These are phyloP conservation scores for Ariopsis seemanni DNA, from an alignment of 2,113 vertebrate species.

Conservation along the genomic window DNA sequence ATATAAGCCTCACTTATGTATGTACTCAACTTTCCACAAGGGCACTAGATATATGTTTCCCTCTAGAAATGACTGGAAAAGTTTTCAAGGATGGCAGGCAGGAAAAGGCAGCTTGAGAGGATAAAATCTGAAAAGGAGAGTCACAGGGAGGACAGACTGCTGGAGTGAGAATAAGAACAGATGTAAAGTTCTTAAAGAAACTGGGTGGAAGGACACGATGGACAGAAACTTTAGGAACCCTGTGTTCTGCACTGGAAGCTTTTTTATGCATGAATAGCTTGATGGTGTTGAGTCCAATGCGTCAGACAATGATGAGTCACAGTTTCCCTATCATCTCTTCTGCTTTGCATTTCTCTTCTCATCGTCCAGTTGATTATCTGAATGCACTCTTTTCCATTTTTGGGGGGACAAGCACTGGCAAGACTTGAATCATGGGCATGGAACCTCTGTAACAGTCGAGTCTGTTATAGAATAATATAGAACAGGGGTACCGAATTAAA, in stretches of 20 bases:
- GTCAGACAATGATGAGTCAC: neutral
- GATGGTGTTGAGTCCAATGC: neutral
- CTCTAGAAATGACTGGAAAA: neutral
- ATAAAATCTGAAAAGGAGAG: neutral
- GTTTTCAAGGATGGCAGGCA: neutral
- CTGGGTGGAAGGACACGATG: neutral
- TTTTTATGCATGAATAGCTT: neutral
- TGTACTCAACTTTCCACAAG: neutral
- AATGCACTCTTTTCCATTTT: neutral
- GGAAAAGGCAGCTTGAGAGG: neutral
- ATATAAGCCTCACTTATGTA: neutral
- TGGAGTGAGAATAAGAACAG: neutral
- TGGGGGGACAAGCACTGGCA: neutral
- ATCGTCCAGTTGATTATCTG: neutral
- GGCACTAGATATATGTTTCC: neutral
- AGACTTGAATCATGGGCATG: neutral
- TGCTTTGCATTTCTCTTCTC: neutral
- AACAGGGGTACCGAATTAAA: neutral
- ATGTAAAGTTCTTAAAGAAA: neutral
- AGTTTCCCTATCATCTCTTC: neutral
- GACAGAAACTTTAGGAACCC: neutral
- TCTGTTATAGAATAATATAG: neutral
- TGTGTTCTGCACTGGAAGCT: neutral
- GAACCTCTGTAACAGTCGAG: too few relatives aligned
- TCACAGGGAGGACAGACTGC: neutral